These are phyloP conservation scores for Brenthis daphne DNA, from an alignment of 2,888 invertebrate species.

Conservation along the genomic window DNA sequence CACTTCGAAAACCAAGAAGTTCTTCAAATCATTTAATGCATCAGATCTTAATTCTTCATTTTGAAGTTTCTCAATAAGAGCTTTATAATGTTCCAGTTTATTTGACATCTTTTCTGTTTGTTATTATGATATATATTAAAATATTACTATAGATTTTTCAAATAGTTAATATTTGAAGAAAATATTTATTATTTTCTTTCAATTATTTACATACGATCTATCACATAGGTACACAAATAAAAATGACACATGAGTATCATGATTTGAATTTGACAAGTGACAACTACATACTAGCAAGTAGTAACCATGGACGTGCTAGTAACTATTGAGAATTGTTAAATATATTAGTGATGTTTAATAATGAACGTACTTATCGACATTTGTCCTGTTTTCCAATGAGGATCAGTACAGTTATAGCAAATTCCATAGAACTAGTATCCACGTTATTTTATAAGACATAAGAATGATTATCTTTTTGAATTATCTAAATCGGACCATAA, in stretches of 20 bases:
- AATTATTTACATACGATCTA: not conserved
- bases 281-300: no score
- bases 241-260: slow-evolving; percentile 2
- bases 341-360: no score
- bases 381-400: no score
- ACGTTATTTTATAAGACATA: no score
- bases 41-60: slow-evolving; percentile 57
- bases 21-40: slow-evolving; percentile 67
- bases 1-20: slow-evolving; percentile 58
- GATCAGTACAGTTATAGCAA: no score
- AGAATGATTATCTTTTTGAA: no score
- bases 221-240: not conserved
- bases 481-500: no score
- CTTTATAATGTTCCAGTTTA: slow-evolving; percentile 53
- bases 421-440: no score
- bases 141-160: not conserved
- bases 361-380: no score
- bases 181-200: slow-evolving; percentile 2
- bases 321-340: no score
- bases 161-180: no score
- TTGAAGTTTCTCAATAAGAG: slow-evolving; percentile 56
- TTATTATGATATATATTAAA: slow-evolving; percentile 1
- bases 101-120: slow-evolving; percentile 48
- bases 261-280: slow-evolving; percentile 5
- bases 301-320: no score